Base-by-base conservation (phyloP, 2,888 invertebrate species). In the Sympetrum striolatum region DNA sequence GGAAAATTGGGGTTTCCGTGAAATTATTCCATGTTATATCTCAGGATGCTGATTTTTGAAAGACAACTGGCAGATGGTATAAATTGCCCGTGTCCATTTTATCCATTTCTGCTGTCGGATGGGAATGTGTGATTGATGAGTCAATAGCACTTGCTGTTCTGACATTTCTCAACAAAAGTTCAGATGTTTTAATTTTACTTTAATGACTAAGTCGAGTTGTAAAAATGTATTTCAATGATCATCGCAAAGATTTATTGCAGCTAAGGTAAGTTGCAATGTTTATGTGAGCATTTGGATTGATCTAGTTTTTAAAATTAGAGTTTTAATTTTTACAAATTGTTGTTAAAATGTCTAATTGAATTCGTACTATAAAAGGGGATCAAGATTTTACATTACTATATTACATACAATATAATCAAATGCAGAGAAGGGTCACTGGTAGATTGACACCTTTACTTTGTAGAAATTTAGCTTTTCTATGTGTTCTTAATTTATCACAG, bases 1-100 rank as follows among this genome's bases (percentile, higher is more conserved):
- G 37, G 37, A 86, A 37, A 86, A 37, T 86, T 35, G 58, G 58
- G 86, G 86, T 37, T 82, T 86, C 86, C 58, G 60, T n/a, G 37
- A 86, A 82, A 86, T 86, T 58, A 86, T 86, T 86, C 86, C 86
- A 86, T 86, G 86, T 60, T 86, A 31, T 86, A 86, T 86, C 86
- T 86, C 86, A 86, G 86, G 86, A 86, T 60, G 86, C 86, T 86
- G 86, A 86, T 60, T 35, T 82, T 86, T 12, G 37, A 64, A 60
- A 86, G 60, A 86, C 60, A 37, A 58, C 22, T 39, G 1, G 35
- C n/a, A 22, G 53, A 82, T 82, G 39, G 60, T 22, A n/a, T 35
- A 37, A 86, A 86, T 73, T 86, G 48, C 53, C 37, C 37, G 60
- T 37, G 14, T 64, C 31, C 35, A 35, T 37, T 53, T 86, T 37